Percentiles rank a stretch among this genome's conserved stretches.
Conservation (phyloP, 2,797 vertebrate species). For the Anomalospiza imberbis region DNA sequence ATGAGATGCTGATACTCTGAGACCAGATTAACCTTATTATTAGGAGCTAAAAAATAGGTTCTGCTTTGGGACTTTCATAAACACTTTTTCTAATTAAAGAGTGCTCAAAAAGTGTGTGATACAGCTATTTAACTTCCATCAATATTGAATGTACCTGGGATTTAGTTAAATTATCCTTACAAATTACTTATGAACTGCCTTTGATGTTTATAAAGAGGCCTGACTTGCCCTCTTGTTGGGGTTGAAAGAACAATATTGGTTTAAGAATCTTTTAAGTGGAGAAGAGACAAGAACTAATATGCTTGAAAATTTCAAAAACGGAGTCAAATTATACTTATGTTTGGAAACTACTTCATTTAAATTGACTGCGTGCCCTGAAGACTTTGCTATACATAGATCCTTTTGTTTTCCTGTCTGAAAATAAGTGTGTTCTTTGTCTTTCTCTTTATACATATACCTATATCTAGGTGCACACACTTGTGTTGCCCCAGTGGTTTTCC, state of each 20-base stretch:
- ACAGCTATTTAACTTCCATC: neutral
- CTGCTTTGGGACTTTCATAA: neutral
- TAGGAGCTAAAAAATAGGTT: neutral
- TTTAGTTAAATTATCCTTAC: neutral
- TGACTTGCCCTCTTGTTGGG: neutral
- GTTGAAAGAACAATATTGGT: neutral
- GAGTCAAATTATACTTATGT: neutral
- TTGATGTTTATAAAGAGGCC: neutral
- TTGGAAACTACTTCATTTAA: neutral
- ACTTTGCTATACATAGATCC: neutral
- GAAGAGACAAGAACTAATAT: neutral
- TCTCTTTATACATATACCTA: rapidly evolving
- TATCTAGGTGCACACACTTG: rapidly evolving
- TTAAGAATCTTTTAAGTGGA: neutral
- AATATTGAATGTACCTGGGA: neutral
- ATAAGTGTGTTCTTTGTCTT: neutral
- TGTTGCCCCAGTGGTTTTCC: neutral
- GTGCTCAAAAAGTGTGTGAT: neutral
- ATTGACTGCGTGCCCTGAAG: neutral
- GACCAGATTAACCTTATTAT: neutral
- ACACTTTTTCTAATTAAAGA: neutral
- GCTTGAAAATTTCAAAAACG: neutral
- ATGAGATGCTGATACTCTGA: neutral
- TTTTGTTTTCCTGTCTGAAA: neutral
- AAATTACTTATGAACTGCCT: neutral